phyloP scores from a whole-genome alignment of 2,113 vertebrate species.

The Australoheros scitulus region DNA sequence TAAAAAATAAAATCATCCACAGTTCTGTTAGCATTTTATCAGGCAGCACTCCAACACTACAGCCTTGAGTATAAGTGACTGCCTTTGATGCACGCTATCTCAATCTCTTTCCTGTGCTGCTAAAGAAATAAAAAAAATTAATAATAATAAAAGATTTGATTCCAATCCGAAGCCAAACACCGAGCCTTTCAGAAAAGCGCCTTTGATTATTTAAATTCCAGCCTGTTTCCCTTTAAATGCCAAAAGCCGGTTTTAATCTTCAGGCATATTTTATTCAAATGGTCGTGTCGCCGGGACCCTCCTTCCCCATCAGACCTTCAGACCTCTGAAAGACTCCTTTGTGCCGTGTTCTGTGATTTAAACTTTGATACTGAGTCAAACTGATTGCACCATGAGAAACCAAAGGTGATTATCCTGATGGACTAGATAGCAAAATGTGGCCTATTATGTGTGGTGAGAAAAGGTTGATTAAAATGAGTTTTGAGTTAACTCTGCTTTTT shows the following conservation, averaged over 20 bases:
- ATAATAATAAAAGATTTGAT: conserved; percentile 7
- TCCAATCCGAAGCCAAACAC: conserved; percentile 21
- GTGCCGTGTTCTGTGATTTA: conserved; percentile 52
- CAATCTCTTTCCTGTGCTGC: conserved; percentile 26
- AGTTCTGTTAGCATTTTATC: neutral
- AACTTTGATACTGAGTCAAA: conserved; percentile 68
- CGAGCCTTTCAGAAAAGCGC: conserved; percentile 21
- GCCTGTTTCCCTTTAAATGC: conserved; percentile 47
- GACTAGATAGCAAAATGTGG: conserved; percentile 68
- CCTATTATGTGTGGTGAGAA: conserved; percentile 58
- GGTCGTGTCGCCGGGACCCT: conserved; percentile 26
- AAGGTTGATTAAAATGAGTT: conserved; percentile 72
- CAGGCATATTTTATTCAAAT: conserved; percentile 57
- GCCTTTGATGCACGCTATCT: conserved; percentile 46
- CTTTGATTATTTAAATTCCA: conserved; percentile 57
- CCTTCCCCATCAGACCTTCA: conserved; percentile 50
- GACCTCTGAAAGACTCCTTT: conserved; percentile 65
- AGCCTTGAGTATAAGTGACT: conserved; percentile 29
- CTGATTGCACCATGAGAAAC: conserved; percentile 60
- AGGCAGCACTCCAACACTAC: conserved; percentile 16
- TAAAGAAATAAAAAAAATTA: neutral
- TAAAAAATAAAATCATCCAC: conserved; percentile 5
- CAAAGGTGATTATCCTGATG: conserved; percentile 74
- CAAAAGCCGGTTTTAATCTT: conserved; percentile 64
- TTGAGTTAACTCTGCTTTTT: conserved; percentile 50